Evolutionary conservation across 37 sponge, comb jelly and placozoan genomes (phyloP).

Genomic region (Hormiphora californensis): DNA sequence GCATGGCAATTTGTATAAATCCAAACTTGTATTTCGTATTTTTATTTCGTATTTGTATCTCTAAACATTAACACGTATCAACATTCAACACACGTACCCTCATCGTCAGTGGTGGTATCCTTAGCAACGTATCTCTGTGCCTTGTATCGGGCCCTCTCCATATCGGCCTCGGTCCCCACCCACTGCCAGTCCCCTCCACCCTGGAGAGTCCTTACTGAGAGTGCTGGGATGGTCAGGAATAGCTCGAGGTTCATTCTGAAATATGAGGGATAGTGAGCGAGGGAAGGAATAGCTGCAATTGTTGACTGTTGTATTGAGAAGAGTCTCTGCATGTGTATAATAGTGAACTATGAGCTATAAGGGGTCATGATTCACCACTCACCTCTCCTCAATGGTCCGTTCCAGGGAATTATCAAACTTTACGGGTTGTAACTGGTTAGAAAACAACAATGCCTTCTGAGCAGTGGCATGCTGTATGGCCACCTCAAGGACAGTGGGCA

Average conservation of each 20-base stretch:
- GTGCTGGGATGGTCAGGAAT: not conserved
- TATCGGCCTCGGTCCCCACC: constrained; percentile 25
- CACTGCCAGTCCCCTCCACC: constrained; percentile 44
- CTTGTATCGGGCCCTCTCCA: constrained; percentile 26
- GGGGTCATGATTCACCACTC: no score
- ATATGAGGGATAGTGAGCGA: no score
- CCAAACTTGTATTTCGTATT: no score
- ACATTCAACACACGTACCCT: not conserved
- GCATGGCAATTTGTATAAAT: no score
- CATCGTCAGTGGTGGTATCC: constrained; percentile 5
- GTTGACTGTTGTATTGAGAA: no score
- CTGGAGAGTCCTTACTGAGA: constrained; percentile 14
- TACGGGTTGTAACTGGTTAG: constrained; percentile 24
- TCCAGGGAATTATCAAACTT: constrained; percentile 52
- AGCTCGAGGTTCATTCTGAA: constrained; percentile 35
- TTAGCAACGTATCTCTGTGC: not conserved
- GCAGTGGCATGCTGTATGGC: constrained; percentile 29
- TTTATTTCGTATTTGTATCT: no score
- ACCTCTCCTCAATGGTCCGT: constrained; percentile 33
- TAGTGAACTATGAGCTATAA: no score
- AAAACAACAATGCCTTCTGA: not conserved
- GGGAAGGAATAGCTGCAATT: no score
- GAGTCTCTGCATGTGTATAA: no score
- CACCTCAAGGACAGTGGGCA: constrained; percentile 20
- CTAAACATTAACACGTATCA: no score